Base-by-base conservation (phyloP, 2,888 invertebrate genomes). In the Octodonta nipae region DNA sequence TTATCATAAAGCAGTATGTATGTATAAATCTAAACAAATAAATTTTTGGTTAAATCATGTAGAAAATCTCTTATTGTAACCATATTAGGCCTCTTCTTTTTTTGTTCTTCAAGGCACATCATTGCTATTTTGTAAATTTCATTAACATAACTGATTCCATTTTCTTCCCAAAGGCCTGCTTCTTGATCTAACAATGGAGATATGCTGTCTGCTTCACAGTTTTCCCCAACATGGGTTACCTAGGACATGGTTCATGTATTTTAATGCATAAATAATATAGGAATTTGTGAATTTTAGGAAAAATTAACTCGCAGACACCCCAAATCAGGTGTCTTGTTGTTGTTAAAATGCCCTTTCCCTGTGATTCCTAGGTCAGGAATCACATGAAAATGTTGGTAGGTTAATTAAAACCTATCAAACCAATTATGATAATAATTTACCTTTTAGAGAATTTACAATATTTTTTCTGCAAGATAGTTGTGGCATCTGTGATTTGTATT, bases 31-130 rank as follows among this genome's bases (percentile, higher is more conserved):
- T n/a, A n/a, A n/a, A n/a, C n/a, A n/a, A n/a, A 22, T 12, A 38
- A 4, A 14, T 30, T 15, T 35, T 32, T 32, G 2, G 30, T 20
- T 6, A 36, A 16, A 12, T 36, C 30, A 3, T 32, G 30, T 16
- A 40, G 13, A 11, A 13, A 15, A 2, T 20, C 27, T 33, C 32
- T 34, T 3, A 75, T 63, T 45, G 65, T 55, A 33, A 62, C 63
- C 66, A 78, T 77, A 8, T 65, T 58, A 1, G 76, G 78, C 45
- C 80, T 52, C 28, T 64, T 63, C 37, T 71, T 70, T 37, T 73
- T 70, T 37, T 73, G 70, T 26, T 65, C 60, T 33, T 64, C 59
- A 33, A 77, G 61, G 51, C 80, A 80, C 22, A 51, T 57, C 32
- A 58, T 56, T 3, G 76, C 67, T 26, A 79, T 53, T 10, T 58